Conservation (phyloP, 2,888 invertebrate genomes). For the Rhamphomyia laevipes region DNA sequence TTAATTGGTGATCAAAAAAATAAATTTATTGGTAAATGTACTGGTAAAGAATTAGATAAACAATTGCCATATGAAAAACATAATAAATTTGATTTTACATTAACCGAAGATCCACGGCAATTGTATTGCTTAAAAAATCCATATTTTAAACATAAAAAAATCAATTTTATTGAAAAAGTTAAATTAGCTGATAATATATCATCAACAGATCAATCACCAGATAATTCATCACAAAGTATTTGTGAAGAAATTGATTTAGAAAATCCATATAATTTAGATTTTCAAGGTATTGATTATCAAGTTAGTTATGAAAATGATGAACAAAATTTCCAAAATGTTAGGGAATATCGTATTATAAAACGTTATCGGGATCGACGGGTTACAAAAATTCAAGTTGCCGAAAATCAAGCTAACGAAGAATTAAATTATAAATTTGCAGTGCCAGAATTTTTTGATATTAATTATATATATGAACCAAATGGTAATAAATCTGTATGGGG, state of each 20-base stretch:
- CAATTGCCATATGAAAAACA: not conserved
- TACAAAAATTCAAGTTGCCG: conserved; percentile 18
- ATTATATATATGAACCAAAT: conserved; percentile 14
- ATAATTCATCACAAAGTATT: conserved; percentile 21
- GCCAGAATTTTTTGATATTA: conserved; percentile 19
- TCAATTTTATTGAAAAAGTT: conserved; percentile 23
- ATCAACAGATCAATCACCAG: conserved; percentile 22
- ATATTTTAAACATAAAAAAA: not conserved
- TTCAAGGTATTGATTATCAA: conserved; percentile 33
- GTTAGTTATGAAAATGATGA: conserved; percentile 31
- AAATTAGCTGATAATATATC: conserved; percentile 28
- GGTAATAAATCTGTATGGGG: not conserved
- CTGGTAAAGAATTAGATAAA: not conserved
- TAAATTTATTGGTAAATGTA: not conserved
- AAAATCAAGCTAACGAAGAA: conserved; percentile 21
- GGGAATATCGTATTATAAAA: conserved; percentile 25
- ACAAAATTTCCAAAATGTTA: conserved; percentile 27
- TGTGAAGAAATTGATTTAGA: conserved; percentile 31
- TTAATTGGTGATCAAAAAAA: not conserved
- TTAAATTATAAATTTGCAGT: conserved; percentile 22
- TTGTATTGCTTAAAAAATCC: conserved; percentile 29
- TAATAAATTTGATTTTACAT: conserved; percentile 19
- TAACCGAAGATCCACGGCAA: conserved; percentile 32
- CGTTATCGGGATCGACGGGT: conserved; percentile 27
- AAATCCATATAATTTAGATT: conserved; percentile 31